Evolutionary conservation across 2,113 vertebrate species (phyloP).

Genomic region (Brachyistius frenatus): DNA sequence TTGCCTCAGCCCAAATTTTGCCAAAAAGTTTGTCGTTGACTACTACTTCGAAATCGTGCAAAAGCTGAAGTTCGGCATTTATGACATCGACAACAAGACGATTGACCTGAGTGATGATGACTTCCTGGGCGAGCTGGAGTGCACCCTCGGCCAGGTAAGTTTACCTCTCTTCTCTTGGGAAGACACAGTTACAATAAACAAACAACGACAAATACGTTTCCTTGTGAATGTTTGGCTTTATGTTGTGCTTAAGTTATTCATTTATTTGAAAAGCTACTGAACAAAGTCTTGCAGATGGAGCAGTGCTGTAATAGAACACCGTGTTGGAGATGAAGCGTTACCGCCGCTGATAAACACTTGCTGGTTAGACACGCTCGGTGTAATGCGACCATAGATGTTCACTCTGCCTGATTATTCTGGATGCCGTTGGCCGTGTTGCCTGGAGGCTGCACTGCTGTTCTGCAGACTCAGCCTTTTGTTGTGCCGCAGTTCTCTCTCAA

Average conservation of each 20-base stretch:
- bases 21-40: constrained; percentile 93
- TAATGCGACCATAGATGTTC: constrained; percentile 39
- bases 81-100: constrained; percentile 97
- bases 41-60: constrained; percentile 98
- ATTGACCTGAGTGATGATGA: constrained; percentile 93
- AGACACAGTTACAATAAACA: too few relatives aligned
- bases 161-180: background rate
- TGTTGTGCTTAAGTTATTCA: too few relatives aligned
- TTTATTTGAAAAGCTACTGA: too few relatives aligned
- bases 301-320: constrained; percentile 28
- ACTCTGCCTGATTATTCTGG: background rate
- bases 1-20: constrained; percentile 91
- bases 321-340: constrained; percentile 10
- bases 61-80: constrained; percentile 94
- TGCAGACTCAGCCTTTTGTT: background rate
- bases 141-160: constrained; percentile 93
- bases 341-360: constrained; percentile 22
- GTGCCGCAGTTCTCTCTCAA: background rate
- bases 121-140: constrained; percentile 95
- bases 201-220: too few relatives aligned
- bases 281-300: background rate
- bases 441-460: background rate
- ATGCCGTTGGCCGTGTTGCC: background rate
- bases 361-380: constrained; percentile 5
- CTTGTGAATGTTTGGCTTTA: too few relatives aligned